Base-by-base conservation (phyloP, 2,113 vertebrate genomes). In the Lepisosteus osseus region DNA sequence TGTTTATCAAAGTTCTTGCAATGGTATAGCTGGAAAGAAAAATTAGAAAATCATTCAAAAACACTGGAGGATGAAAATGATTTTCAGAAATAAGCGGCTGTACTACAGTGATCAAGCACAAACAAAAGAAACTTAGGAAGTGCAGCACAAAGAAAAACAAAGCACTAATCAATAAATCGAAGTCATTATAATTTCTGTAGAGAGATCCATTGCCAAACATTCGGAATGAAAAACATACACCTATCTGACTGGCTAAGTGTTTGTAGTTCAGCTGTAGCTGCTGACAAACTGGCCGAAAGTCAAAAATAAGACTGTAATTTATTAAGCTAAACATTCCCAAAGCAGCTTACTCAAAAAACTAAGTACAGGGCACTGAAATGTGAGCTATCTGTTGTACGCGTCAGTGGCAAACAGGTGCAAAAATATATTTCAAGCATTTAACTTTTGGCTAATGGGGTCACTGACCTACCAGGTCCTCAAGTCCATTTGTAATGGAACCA, bases 361-460 rank as follows among this genome's bases (percentile, higher is more conserved):
- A 70, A 54, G 51, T 65, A 56, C 47, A 70, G 67, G 5, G 5
- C 9, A 6, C 47, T 73, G 63, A 77, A 76, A 69, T 54, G 40
- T 51, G 73, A 74, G 51, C 69, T 67, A 17, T 67, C 71, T 66
- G 61, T 65, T 74, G 74, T 77, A 68, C 74, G 62, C 70, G 68
- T 71, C 65, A 54, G 64, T 63, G 54, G 71, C 15, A 74, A 63
- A 62, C 69, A 74, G 76, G 72, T 68, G 76, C 59, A 71, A 63
- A 73, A 70, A 67, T 63, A 40, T 44, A 61, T 43, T 71, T 45
- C 57, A 29, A 11, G 64, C 67, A 47, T 72, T 72, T 61, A 74
- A 65, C 17, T 11, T 44, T 67, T 43, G 63, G 54, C 65, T 67
- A 40, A 62, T 45, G 14, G 47, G 15, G 13, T 14, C 41, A 29